Evolutionary conservation across 2,797 vertebrate genomes (phyloP).

Genomic region (Trematocara caparti): DNA sequence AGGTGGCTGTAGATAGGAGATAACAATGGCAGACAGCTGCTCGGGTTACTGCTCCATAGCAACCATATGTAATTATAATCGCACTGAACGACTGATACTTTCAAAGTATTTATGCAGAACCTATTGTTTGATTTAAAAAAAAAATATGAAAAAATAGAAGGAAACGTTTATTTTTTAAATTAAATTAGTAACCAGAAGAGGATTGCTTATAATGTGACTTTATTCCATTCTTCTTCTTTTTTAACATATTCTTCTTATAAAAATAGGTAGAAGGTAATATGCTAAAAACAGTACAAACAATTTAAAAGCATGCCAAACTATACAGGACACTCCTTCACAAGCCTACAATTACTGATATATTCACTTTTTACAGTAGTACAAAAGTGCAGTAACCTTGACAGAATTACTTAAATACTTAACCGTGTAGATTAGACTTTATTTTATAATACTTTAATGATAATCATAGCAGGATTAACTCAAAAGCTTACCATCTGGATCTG

Average conservation of each 20-base stretch:
- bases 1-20: neutral
- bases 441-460: neutral
- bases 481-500: neutral
- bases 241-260: neutral
- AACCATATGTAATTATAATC: neutral
- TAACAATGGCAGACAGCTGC: neutral
- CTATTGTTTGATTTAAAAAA: neutral
- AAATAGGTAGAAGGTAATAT: neutral
- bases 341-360: neutral
- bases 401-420: neutral
- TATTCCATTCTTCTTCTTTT: neutral
- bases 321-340: neutral
- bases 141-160: accelerated
- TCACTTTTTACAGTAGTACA: neutral
- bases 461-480: neutral
- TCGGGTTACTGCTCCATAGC: neutral
- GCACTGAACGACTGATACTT: neutral
- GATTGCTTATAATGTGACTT: neutral
- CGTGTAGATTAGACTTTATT: neutral
- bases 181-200: neutral
- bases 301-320: neutral
- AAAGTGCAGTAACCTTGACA: neutral
- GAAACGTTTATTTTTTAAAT: neutral
- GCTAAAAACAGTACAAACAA: neutral
- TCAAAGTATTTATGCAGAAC: neutral